These are phyloP conservation scores for Anoplophora glabripennis DNA, from an alignment of 1,140 invertebrate genomes.

Conservation along the genomic window DNA sequence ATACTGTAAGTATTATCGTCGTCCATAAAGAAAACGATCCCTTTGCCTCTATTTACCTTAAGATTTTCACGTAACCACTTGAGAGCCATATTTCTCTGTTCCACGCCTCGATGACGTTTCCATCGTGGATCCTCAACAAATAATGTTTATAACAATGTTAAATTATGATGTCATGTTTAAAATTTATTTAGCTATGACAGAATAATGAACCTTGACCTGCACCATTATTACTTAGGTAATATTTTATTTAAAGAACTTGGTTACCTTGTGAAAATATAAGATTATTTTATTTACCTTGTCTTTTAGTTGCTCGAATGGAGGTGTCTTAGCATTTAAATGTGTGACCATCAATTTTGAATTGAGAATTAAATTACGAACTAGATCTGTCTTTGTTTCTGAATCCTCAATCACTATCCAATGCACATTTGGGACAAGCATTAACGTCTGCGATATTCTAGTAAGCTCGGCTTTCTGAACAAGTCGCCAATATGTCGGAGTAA, in stretches of 20 bases:
- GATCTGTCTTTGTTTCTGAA: slow-evolving; percentile 65
- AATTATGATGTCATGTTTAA: too few relatives aligned
- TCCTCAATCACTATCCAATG: slow-evolving; percentile 98
- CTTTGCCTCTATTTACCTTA: slow-evolving; percentile 57
- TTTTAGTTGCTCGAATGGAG: slow-evolving; percentile 46
- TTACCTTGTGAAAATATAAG: too few relatives aligned
- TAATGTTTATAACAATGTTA: neutral
- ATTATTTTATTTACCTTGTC: slow-evolving; percentile 46
- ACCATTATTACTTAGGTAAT: too few relatives aligned
- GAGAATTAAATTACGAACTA: slow-evolving; percentile 79
- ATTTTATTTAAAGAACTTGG: too few relatives aligned
- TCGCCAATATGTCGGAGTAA: slow-evolving; percentile 90
- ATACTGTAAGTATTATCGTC: slow-evolving; percentile 96
- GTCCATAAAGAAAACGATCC: slow-evolving; percentile 96
- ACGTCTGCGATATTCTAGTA: slow-evolving; percentile 86
- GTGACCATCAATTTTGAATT: slow-evolving; percentile 71
- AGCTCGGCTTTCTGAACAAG: slow-evolving; percentile 93
- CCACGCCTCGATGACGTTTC: slow-evolving; percentile 90
- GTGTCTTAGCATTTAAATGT: slow-evolving; percentile 73
- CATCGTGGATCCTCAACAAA: slow-evolving; percentile 69
- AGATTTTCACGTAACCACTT: slow-evolving; percentile 80
- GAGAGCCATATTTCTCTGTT: slow-evolving; percentile 88
- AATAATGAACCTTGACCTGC: too few relatives aligned
- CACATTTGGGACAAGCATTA: slow-evolving; percentile 82
- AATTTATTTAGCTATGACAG: too few relatives aligned